Conservation (phyloP, 2,888 invertebrate genomes). For the Saturnia pavonia region DNA sequence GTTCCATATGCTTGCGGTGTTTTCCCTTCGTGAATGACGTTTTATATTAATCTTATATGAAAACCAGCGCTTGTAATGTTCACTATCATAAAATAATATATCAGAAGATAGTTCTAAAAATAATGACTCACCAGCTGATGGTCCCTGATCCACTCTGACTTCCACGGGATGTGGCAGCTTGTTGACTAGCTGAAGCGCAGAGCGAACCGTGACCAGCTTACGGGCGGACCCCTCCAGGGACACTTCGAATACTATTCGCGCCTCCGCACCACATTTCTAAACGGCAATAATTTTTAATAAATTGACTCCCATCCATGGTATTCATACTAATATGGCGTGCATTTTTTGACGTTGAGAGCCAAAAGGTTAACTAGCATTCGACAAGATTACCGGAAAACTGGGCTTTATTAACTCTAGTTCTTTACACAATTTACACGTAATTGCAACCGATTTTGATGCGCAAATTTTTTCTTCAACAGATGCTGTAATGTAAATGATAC, state of each 20-base stretch:
- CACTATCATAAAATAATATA: background rate
- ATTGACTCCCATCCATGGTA: too few species aligned
- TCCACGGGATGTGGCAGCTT: slow-evolving; percentile 86
- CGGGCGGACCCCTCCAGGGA: slow-evolving; percentile 96
- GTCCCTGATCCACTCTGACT: slow-evolving; percentile 65
- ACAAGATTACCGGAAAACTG: background rate
- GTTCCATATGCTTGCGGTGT: too few species aligned
- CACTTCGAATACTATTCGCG: slow-evolving; percentile 95
- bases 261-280: slow-evolving; percentile 76
- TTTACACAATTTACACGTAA: too few species aligned
- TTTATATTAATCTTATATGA: too few species aligned
- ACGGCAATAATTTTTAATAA: background rate
- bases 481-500: too few species aligned
- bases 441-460: too few species aligned
- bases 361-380: too few species aligned
- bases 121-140: slow-evolving; percentile 44
- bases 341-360: too few species aligned
- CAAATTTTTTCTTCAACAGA: too few species aligned
- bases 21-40: too few species aligned
- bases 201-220: slow-evolving; percentile 95
- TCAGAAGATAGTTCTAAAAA: background rate
- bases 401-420: too few species aligned
- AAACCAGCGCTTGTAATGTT: background rate
- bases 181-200: slow-evolving; percentile 92
- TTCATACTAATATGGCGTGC: too few species aligned